Evolutionary conservation across 2,797 vertebrate genomes (phyloP).

Genomic region (Poecilia wingei): DNA sequence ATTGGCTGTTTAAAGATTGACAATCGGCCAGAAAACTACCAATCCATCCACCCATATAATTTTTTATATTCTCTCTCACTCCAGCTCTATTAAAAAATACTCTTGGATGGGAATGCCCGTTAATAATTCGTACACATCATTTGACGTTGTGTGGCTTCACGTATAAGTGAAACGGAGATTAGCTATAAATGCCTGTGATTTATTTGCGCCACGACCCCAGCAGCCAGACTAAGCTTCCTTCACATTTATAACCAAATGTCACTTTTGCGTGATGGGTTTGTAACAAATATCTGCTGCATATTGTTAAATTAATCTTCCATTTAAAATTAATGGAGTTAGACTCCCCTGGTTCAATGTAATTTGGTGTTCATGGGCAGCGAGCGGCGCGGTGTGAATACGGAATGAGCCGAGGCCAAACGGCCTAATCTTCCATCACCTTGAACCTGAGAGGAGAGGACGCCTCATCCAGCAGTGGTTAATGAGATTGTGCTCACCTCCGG

Average conservation of each 20-base stretch:
- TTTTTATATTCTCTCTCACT: constrained; percentile 6
- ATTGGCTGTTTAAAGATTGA: too few species aligned
- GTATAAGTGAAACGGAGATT: constrained; percentile 85
- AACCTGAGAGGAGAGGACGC: constrained; percentile 96
- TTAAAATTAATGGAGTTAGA: constrained; percentile 99
- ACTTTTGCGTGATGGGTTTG: constrained; percentile 99
- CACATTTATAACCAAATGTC: constrained; percentile 97
- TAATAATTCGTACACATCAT: neutral
- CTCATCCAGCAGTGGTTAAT: constrained; percentile 95
- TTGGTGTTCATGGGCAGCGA: constrained; percentile 95
- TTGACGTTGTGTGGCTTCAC: constrained; percentile 56
- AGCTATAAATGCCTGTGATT: constrained; percentile 93
- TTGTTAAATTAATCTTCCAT: constrained; percentile 99
- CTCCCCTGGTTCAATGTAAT: constrained; percentile 99
- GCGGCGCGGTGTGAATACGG: constrained; percentile 88
- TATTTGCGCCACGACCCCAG: constrained; percentile 83
- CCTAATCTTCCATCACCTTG: constrained; percentile 99
- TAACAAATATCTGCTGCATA: constrained; percentile 99
- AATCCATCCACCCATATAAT: neutral
- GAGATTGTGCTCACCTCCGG: constrained; percentile 93
- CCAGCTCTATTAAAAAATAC: neutral
- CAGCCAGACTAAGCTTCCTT: constrained; percentile 87
- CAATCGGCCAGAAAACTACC: too few species aligned
- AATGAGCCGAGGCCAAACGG: constrained; percentile 95
- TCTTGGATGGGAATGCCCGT: neutral